Base-by-base conservation (phyloP, 2,113 vertebrate species). In the Dicaeum eximium region DNA sequence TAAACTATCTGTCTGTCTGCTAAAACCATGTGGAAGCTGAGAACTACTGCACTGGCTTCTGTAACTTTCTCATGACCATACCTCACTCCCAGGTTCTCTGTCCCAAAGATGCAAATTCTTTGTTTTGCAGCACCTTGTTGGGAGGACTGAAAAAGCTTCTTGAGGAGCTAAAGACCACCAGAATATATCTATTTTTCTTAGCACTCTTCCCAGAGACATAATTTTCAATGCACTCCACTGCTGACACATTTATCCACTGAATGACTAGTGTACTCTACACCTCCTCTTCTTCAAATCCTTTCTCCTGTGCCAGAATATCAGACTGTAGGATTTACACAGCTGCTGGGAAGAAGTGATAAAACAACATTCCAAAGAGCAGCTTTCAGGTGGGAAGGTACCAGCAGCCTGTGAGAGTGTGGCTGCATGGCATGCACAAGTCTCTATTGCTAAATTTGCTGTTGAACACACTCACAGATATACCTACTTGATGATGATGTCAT, bases 371-470 rank as follows among this genome's bases (percentile, higher is more conserved):
- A 40, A 79, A 53, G 86, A 92, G 67, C 86, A 92, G 77, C 80
- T 89, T 96, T 95, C 88, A 87, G 78, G 94, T 93, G 91, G 94
- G 96, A 91, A 92, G 91, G 50, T 35, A 93, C 15, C 47, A 62
- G 61, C 31, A 72, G 61, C 17, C 40, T 91, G 73, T 91, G 16
- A 91, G 44, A 80, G 31, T 19, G 31, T 54, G 86, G 40, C 40
- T 92, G 45, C 40, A 37, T 17, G 40, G 44, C 40, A 60, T 19
- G 35, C 72, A 70, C 42, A 93, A 78, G 30, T 30, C 80, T 70
- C 51, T 90, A 13, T 62, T 58, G 35, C 53, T 95, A 84, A 95
- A 84, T 71, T 15, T 44, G 44, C 15, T 47, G 28, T 50, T 56
- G 65, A 83, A 67, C 54, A 24, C 27, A 25, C 8, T 53, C 53